Base-by-base conservation (phyloP, 2,888 invertebrate species). In the Ametastegia equiseti region DNA sequence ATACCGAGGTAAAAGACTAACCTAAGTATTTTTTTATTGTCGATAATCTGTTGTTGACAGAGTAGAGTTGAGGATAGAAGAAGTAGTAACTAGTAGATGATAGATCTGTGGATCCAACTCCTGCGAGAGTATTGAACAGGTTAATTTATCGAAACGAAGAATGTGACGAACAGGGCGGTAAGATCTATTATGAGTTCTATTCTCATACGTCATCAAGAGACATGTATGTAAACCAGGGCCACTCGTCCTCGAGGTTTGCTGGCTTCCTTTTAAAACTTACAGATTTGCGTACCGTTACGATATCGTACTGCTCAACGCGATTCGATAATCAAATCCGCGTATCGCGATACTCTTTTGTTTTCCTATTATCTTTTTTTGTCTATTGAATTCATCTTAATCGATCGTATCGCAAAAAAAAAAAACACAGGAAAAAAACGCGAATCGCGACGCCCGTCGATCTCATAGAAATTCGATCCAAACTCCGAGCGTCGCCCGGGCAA, bases 101-200 rank as follows among this genome's bases (percentile, higher is more conserved):
- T 81, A 81, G 81, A 83, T 83, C 83, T 83, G 85, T 82, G 79
- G 86, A 87, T 88, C 86, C 75, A 87, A 88, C 89, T 88, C 90
- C 90, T 91, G 89, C 86, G 90, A 90, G 90, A 88, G 88, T 88
- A 90, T 88, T 90, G 88, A 89, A 90, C 87, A 89, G 87, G 88
- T 88, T 88, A 88, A 86, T 88, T 88, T 86, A 87, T 86, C 87
- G 86, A 83, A 86, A 86, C 86, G 83, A 86, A 85, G 83, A n/a
- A n/a, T 81, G 78, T 54, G 79, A 63, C 47, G 27, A 47, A 71
- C 30, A 11, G n/a, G n/a, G 50, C 50, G 50, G 50, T 50, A 50
- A 50, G 19, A 50, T 50, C 54, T 54, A 54, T 54, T 11, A 54
- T 19, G 30, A 36, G 36, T 65, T 33, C 7, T 65, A 71, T 45